Evolutionary conservation across 1,140 invertebrate species (phyloP).

Genomic region (Drosophila bocki): DNA sequence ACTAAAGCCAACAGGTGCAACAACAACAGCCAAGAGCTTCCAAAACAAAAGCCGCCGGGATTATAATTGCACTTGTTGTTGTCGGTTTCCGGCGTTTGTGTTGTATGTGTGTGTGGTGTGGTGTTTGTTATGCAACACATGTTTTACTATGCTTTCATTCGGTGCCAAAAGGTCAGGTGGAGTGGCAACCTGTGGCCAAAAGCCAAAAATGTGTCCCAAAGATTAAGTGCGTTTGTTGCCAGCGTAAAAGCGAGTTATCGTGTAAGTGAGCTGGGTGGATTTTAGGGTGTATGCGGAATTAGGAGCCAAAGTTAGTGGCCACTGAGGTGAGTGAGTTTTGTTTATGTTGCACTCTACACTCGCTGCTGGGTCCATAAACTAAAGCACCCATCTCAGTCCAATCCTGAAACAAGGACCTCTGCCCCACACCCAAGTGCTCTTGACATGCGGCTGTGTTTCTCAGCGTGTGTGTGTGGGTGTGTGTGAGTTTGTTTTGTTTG

Average conservation of each 20-base stretch:
- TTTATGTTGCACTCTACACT: constrained; percentile 76
- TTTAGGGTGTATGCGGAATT: background rate
- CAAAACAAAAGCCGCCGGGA: constrained; percentile 39
- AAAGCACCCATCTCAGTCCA: constrained; percentile 16
- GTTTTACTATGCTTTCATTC: constrained; percentile 40
- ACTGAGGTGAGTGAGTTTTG: constrained; percentile 46
- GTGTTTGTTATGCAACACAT: constrained; percentile 43
- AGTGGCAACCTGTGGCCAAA: constrained; percentile 64
- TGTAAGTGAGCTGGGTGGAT: constrained; percentile 18
- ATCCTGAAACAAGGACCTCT: constrained; percentile 30
- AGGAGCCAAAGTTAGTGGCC: constrained; percentile 2
- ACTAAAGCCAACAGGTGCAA: constrained; percentile 32
- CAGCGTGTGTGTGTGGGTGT: constrained; percentile 2
- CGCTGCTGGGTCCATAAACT: constrained; percentile 62
- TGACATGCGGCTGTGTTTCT: constrained; percentile 32
- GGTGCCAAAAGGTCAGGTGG: constrained; percentile 50
- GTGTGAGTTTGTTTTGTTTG: constrained; percentile 34
- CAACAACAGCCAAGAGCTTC: constrained; percentile 13
- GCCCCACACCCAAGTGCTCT: constrained; percentile 62
- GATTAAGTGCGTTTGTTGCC: constrained; percentile 61
- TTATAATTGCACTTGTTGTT: constrained; percentile 52
- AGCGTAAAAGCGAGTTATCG: constrained; percentile 19
- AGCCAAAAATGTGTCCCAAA: constrained; percentile 63
- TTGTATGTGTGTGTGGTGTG: background rate
- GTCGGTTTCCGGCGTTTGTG: constrained; percentile 21